A percentile compares a stretch with the other conserved stretches of the same genome.
phyloP scores from a whole-genome alignment of 2,888 invertebrate species.

The Onthophagus sagittarius region DNA sequence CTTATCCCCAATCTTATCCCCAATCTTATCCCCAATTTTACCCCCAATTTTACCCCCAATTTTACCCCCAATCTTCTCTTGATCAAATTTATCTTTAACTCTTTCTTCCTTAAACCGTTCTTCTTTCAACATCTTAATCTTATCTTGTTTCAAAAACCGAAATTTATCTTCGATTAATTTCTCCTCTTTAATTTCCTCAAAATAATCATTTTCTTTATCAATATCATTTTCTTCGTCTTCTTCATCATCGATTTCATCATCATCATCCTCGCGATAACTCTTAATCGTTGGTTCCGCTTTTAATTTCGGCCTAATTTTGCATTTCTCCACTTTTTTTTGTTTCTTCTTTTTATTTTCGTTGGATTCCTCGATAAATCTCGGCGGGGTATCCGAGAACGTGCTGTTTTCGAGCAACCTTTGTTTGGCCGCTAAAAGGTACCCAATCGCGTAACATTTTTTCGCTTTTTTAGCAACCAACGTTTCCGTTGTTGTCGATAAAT shows the following conservation, averaged over 20 bases:
- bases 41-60: no score
- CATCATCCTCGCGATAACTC: slow-evolving; percentile 55
- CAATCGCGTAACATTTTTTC: slow-evolving; percentile 63
- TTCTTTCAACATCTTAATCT: not conserved
- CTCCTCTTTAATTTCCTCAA: no score
- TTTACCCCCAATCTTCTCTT: no score
- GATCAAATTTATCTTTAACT: not conserved
- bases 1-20: no score
- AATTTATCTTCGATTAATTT: no score
- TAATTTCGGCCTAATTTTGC: slow-evolving; percentile 67
- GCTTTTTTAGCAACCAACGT: slow-evolving; percentile 81
- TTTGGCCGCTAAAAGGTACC: slow-evolving; percentile 62
- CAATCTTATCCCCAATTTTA: no score
- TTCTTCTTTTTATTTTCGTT: slow-evolving; percentile 35
- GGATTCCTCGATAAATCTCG: slow-evolving; percentile 47
- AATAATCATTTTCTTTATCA: no score
- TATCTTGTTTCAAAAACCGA: no score
- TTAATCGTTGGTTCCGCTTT: slow-evolving; percentile 69
- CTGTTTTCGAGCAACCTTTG: slow-evolving; percentile 53
- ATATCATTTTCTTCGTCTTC: slow-evolving; percentile 23
- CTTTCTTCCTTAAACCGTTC: not conserved
- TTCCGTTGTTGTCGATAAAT: slow-evolving; percentile 63
- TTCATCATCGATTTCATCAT: slow-evolving; percentile 49
- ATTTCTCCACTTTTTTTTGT: slow-evolving; percentile 32
- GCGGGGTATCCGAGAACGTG: slow-evolving; percentile 53